Evolutionary conservation across 2,888 invertebrate genomes (phyloP).

Genomic region (Orchestes rusci): DNA sequence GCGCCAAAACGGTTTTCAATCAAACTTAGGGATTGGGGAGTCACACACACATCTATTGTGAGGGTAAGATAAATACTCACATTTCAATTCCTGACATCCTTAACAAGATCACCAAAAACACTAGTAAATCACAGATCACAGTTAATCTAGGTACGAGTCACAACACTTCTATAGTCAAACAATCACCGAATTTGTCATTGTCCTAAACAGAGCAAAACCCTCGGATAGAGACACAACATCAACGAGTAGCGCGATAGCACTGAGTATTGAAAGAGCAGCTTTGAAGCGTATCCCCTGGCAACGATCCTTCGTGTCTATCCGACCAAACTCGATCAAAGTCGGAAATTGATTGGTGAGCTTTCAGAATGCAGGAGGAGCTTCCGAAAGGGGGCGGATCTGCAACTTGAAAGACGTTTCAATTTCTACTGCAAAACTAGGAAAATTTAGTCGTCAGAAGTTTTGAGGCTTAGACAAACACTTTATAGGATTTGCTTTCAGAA

Average conservation of each 20-base stretch:
- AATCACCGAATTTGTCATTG: conserved; percentile 26
- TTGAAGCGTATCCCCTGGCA: conserved; percentile 45
- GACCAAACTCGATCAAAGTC: conserved; percentile 31
- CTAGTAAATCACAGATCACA: conserved; percentile 20
- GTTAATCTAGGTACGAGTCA: too few relatives aligned
- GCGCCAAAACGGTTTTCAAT: too few relatives aligned
- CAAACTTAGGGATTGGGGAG: too few relatives aligned
- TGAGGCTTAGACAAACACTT: conserved; percentile 20
- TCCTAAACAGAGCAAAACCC: conserved; percentile 19
- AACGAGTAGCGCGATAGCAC: conserved; percentile 42
- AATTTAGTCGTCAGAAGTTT: conserved; percentile 23
- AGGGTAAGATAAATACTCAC: too few relatives aligned
- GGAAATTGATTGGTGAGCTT: conserved; percentile 33
- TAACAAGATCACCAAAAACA: conserved; percentile 12
- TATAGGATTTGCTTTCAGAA: too few relatives aligned
- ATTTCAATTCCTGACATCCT: conserved; percentile 13
- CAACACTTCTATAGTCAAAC: too few relatives aligned
- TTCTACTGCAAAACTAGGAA: conserved; percentile 25
- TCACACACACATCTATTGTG: too few relatives aligned
- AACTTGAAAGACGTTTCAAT: conserved; percentile 36
- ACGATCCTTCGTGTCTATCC: conserved; percentile 37
- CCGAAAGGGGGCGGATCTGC: conserved; percentile 27
- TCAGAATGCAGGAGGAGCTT: conserved; percentile 29
- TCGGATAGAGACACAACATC: conserved; percentile 18
- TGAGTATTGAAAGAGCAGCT: conserved; percentile 41